Conservation (phyloP, 2,797 vertebrate species). For the Mastacembelus armatus region DNA sequence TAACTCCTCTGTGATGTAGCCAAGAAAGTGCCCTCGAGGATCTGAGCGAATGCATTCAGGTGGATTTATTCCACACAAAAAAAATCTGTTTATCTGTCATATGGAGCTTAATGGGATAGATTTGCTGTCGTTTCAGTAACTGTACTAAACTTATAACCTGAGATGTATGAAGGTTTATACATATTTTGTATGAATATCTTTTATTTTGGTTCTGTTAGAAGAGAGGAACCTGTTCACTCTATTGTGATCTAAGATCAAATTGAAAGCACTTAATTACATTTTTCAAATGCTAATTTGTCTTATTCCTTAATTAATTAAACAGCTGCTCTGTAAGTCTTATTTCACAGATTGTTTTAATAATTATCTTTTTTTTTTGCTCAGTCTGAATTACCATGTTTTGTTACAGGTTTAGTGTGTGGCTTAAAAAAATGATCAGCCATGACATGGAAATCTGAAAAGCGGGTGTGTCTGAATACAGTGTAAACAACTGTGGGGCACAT, state of each 20-base stretch:
- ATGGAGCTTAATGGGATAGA: slow-evolving; percentile 55
- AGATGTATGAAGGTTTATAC: slow-evolving; percentile 80
- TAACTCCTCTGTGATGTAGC: slow-evolving; percentile 76
- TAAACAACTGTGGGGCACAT: slow-evolving; percentile 6
- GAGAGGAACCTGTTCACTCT: slow-evolving; percentile 51
- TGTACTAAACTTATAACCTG: slow-evolving; percentile 77
- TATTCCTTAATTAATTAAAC: slow-evolving; percentile 32
- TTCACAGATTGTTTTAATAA: slow-evolving; percentile 35
- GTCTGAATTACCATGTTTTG: slow-evolving; percentile 29
- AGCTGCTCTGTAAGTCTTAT: slow-evolving; percentile 36
- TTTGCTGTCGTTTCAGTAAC: slow-evolving; percentile 72
- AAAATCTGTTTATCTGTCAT: slow-evolving; percentile 59
- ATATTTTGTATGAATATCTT: slow-evolving; percentile 76
- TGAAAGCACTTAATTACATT: slow-evolving; percentile 79
- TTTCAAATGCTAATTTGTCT: slow-evolving; percentile 45
- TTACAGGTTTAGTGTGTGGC: slow-evolving; percentile 31
- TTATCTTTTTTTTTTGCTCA: not conserved
- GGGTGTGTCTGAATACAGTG: slow-evolving; percentile 28
- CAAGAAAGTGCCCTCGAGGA: slow-evolving; percentile 80
- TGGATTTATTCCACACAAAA: slow-evolving; percentile 62
- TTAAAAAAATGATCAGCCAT: slow-evolving; percentile 1
- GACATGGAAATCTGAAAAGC: slow-evolving; percentile 37
- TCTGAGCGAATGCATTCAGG: slow-evolving; percentile 77
- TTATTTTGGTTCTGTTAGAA: slow-evolving; percentile 67
- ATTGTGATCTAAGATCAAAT: slow-evolving; percentile 69